phyloP scores from a whole-genome alignment of 2,113 vertebrate species.

The Micronisus gabar region DNA sequence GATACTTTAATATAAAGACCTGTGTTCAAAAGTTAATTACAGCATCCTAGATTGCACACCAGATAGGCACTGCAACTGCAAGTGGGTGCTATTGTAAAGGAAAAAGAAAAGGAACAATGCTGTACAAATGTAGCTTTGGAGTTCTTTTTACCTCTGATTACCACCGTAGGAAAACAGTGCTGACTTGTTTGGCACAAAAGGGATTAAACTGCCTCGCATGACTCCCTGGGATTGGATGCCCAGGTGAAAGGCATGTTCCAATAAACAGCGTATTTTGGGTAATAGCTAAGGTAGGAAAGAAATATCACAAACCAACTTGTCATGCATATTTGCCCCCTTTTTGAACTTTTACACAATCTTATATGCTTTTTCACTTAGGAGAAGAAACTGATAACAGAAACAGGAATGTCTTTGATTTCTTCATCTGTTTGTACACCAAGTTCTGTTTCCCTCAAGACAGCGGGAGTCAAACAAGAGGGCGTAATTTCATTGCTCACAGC shows the following conservation, averaged over 20 bases:
- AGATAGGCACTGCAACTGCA: constrained; percentile 17
- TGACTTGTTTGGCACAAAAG: not conserved
- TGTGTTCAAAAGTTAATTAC: constrained; percentile 65
- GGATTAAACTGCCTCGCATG: not conserved
- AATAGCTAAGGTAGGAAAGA: not conserved
- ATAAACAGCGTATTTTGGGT: not conserved
- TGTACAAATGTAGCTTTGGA: not conserved
- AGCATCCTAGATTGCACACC: not conserved
- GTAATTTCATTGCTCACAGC: not conserved
- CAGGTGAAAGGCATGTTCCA: not conserved
- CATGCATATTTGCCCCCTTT: not conserved
- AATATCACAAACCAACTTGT: not conserved
- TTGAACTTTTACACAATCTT: not conserved
- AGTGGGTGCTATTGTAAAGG: constrained; percentile 26
- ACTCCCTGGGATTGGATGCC: not conserved
- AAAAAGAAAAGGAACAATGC: constrained; percentile 24
- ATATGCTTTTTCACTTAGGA: not conserved
- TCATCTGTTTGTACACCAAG: not conserved
- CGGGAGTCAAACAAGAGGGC: not conserved
- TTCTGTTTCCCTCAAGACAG: not conserved
- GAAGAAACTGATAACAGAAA: not conserved
- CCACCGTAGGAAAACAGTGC: not conserved
- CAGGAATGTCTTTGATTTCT: not conserved
- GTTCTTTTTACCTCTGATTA: constrained; percentile 15
- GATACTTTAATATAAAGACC: constrained; percentile 58